Percentiles rank a stretch among this genome's conserved stretches.
Conservation (phyloP, 37 sponge, comb jelly and placozoan species). For the Chondrosia reniformis region DNA sequence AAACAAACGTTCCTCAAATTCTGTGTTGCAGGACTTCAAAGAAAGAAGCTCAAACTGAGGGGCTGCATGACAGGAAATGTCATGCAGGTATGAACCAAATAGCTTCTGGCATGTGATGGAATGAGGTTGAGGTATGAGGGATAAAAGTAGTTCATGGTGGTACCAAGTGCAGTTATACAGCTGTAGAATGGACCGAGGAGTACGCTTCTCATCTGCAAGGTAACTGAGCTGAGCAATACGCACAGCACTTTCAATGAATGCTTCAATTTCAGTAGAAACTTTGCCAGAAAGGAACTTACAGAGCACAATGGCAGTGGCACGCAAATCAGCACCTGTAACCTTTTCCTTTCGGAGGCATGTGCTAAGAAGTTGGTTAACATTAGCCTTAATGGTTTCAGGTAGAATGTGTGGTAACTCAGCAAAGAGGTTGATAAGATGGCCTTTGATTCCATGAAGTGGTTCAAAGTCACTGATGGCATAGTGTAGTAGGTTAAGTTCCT, state of each 20-base stretch:
- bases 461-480: neutral
- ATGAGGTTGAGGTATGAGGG: neutral
- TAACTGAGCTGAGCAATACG: neutral
- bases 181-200: neutral
- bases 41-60: neutral
- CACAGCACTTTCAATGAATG: neutral
- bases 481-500: neutral
- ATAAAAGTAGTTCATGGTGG: neutral
- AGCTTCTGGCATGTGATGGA: neutral
- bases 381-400: neutral
- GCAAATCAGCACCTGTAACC: neutral
- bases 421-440: neutral
- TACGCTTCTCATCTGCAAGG: neutral
- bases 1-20: neutral
- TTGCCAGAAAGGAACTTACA: neutral
- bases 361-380: neutral
- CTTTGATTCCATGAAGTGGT: neutral
- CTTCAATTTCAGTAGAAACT: neutral
- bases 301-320: neutral
- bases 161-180: neutral
- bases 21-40: neutral
- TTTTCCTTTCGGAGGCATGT: neutral
- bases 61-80: neutral
- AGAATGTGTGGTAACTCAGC: neutral
- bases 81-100: neutral